Evolutionary conservation across 2,797 vertebrate species (phyloP).

Genomic region (Chloroceryle inda): DNA sequence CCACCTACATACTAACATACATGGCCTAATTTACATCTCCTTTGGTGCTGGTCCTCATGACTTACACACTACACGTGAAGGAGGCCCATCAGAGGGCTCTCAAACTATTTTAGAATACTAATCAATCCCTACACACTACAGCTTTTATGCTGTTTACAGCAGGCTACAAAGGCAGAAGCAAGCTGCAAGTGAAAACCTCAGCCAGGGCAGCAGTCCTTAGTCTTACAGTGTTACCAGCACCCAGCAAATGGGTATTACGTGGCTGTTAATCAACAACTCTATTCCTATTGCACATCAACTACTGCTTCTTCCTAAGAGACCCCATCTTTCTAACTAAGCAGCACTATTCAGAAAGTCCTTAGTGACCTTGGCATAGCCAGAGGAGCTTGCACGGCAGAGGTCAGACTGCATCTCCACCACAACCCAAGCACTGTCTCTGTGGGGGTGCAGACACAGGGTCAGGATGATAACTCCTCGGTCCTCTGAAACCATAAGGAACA

Average conservation of each 20-base stretch:
- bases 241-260: background rate
- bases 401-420: background rate
- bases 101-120: slow-evolving; percentile 61
- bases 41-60: background rate
- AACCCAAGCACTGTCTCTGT: background rate
- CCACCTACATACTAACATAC: background rate
- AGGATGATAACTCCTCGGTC: background rate
- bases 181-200: slow-evolving; percentile 18
- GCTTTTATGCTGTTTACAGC: slow-evolving; percentile 58
- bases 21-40: slow-evolving; percentile 7
- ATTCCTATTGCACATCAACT: background rate
- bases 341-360: background rate
- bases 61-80: slow-evolving; percentile 45
- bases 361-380: fast-evolving
- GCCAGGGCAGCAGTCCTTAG: background rate
- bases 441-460: background rate
- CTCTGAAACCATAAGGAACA: background rate
- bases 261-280: background rate
- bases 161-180: slow-evolving; percentile 35
- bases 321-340: background rate
- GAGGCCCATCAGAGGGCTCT: slow-evolving; percentile 30
- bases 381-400: background rate
- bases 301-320: background rate
- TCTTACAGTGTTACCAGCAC: background rate
- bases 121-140: slow-evolving; percentile 42